These are phyloP conservation scores for Oenanthe melanoleuca DNA, from an alignment of 2,113 vertebrate genomes.

Conservation along the genomic window DNA sequence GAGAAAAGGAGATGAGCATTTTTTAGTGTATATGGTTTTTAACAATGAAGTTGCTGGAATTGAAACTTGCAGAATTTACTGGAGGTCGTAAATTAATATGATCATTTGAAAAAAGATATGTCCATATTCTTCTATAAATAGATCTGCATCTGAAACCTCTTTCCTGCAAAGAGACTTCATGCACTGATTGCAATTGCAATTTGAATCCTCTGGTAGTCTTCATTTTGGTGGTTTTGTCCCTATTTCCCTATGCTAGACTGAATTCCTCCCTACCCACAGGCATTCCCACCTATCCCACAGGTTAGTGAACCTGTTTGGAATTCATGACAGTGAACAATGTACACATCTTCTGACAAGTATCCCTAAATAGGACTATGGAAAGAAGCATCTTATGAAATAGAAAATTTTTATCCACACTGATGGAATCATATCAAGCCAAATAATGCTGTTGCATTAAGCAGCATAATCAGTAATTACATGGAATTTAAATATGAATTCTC, in stretches of 20 bases:
- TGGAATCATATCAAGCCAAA: neutral
- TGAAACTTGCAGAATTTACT: neutral
- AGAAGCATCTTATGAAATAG: conserved; percentile 1
- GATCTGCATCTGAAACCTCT: neutral
- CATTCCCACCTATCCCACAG: neutral
- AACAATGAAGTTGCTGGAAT: neutral
- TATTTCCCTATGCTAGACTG: neutral
- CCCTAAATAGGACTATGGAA: conserved; percentile 10
- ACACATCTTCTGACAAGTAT: conserved; percentile 3
- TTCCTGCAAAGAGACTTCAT: neutral
- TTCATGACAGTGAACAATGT: neutral
- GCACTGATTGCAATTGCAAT: neutral
- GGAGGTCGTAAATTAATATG: neutral
- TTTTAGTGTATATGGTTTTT: neutral
- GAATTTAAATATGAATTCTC: neutral
- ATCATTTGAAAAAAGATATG: neutral
- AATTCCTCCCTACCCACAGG: neutral
- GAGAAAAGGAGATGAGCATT: neutral
- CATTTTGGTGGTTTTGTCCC: neutral
- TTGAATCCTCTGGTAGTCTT: neutral
- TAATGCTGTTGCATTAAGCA: neutral
- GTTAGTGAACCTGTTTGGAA: neutral
- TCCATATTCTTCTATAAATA: conserved; percentile 6
- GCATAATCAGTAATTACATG: neutral
- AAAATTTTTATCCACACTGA: neutral